phyloP scores from a whole-genome alignment of 2,888 invertebrate genomes.

The Drosophila limbata region DNA sequence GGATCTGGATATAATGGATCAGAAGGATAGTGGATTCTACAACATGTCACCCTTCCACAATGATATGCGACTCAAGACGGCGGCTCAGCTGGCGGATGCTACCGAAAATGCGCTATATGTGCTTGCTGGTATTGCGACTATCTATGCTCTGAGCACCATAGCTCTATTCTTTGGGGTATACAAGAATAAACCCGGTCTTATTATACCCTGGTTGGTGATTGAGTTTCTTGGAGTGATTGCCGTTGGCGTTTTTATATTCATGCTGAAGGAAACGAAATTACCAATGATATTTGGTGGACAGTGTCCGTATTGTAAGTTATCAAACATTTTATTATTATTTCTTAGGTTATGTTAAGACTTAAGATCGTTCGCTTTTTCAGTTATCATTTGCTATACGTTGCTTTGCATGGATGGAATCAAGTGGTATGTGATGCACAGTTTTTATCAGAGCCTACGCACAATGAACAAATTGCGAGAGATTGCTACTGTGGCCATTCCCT shows the following conservation, averaged over 20 bases:
- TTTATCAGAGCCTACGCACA: conserved; percentile 83
- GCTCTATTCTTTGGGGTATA: conserved; percentile 83
- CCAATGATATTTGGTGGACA: conserved; percentile 81
- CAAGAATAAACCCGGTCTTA: conserved; percentile 82
- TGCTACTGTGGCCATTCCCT: conserved; percentile 85
- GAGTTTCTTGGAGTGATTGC: conserved; percentile 82
- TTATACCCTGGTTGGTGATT: conserved; percentile 84
- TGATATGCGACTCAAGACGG: conserved; percentile 81
- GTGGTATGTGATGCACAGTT: conserved; percentile 84
- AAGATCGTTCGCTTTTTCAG: conserved; percentile 53
- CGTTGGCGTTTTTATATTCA: conserved; percentile 71
- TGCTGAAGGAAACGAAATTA: conserved; percentile 79
- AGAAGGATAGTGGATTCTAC: conserved; percentile 84
- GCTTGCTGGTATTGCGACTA: conserved; percentile 70
- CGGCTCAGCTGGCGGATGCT: conserved; percentile 81
- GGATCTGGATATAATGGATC: conserved; percentile 84
- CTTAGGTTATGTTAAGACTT: not conserved
- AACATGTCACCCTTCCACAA: conserved; percentile 83
- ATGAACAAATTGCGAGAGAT: conserved; percentile 85
- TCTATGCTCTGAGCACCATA: conserved; percentile 83
- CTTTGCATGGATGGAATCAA: conserved; percentile 81
- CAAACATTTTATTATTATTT: not conserved
- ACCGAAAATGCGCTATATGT: conserved; percentile 82
- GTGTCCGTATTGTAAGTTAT: conserved; percentile 80
- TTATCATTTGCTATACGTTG: conserved; percentile 76